These are phyloP conservation scores for Trissolcus japonicus DNA, from an alignment of 2,888 invertebrate genomes.

Conservation along the genomic window DNA sequence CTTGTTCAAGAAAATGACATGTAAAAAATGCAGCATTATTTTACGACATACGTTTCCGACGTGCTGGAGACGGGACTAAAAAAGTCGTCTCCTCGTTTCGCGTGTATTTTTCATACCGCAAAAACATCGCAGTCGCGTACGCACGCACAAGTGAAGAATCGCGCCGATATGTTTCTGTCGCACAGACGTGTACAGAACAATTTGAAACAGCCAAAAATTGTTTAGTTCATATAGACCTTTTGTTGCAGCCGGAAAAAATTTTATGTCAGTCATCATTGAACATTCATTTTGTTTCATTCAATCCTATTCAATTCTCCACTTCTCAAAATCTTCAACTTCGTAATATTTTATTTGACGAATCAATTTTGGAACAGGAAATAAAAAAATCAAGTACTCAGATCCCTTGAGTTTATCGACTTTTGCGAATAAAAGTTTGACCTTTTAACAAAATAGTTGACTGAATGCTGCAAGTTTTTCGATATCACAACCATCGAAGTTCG, in stretches of 20 bases:
- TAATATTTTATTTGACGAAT: too few relatives aligned
- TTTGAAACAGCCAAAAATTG: slow-evolving; percentile 49
- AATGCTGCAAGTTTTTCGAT: slow-evolving; percentile 27
- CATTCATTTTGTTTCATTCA: not conserved
- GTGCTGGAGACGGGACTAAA: slow-evolving; percentile 48
- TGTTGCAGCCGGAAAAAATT: slow-evolving; percentile 14
- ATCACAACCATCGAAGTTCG: slow-evolving; percentile 10
- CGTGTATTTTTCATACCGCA: slow-evolving; percentile 55
- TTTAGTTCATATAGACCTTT: slow-evolving; percentile 36
- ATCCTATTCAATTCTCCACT: not conserved
- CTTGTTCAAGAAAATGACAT: slow-evolving; percentile 54
- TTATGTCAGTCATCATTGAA: slow-evolving; percentile 11
- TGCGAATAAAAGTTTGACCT: slow-evolving; percentile 15
- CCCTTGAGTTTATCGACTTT: slow-evolving; percentile 11
- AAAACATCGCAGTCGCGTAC: slow-evolving; percentile 38
- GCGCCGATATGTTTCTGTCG: slow-evolving; percentile 48
- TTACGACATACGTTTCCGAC: slow-evolving; percentile 52
- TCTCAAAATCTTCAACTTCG: not conserved
- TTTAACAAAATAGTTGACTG: slow-evolving; percentile 17
- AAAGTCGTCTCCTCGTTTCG: slow-evolving; percentile 54
- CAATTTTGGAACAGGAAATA: too few relatives aligned
- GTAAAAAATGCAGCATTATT: slow-evolving; percentile 55
- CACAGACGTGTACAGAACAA: slow-evolving; percentile 19
- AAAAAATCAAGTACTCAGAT: slow-evolving; percentile 2
- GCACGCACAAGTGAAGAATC: slow-evolving; percentile 45